These are phyloP conservation scores for Marmota flaviventris DNA, from an alignment of 2,113 vertebrate genomes.

Conservation along the genomic window DNA sequence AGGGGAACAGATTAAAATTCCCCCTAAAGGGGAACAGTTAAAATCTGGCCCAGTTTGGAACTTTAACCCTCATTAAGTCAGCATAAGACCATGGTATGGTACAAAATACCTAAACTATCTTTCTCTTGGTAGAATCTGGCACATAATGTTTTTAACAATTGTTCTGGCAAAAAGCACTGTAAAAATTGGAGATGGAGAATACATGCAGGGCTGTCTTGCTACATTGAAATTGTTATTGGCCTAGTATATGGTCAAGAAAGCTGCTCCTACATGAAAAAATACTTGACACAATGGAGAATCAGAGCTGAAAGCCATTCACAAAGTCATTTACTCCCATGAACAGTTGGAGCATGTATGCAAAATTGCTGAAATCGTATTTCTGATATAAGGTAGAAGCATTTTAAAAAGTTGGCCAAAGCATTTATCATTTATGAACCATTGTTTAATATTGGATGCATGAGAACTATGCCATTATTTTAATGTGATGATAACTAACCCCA, in stretches of 20 bases:
- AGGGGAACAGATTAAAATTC: too few species aligned
- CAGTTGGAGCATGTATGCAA: background rate
- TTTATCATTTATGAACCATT: background rate
- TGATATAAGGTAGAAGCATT: background rate
- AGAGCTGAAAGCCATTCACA: background rate
- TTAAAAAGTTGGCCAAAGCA: background rate
- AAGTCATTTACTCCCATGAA: background rate
- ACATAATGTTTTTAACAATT: constrained; percentile 2
- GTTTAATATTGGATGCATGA: background rate
- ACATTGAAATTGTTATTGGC: background rate
- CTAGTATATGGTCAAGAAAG: background rate
- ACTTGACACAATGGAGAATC: background rate
- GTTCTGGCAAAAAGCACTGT: background rate
- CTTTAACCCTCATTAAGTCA: background rate
- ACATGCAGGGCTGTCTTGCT: background rate
- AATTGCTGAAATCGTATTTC: background rate
- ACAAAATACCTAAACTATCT: background rate
- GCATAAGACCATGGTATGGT: background rate
- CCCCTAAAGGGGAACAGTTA: background rate
- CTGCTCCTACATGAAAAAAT: background rate
- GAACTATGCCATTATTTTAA: background rate
- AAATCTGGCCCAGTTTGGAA: background rate
- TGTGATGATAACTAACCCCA: background rate
- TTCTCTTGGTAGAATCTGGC: constrained; percentile 1
- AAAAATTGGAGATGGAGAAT: background rate